Base-by-base conservation (phyloP, 1,140 invertebrate species). In the Mya arenaria region DNA sequence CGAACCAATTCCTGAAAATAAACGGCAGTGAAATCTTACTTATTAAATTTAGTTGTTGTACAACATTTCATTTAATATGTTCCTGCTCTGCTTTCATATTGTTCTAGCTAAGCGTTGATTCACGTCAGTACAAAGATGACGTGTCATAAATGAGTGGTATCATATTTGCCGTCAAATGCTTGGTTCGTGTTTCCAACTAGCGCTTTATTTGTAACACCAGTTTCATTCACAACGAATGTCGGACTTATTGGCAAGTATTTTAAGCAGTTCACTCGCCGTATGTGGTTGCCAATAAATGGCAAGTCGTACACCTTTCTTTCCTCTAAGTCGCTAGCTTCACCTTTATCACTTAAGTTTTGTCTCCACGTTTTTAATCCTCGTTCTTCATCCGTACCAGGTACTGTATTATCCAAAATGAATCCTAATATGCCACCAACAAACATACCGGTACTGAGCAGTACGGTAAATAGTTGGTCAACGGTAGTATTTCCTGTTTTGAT, bases 401-500 rank as follows among this genome's bases (percentile, higher is more conserved):
- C 84, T 2, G 89, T 90, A 60, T 90, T 90, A 65, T 91, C 90
- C 3, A 91, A 84, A n/a, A 90, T n/a, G 75, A 90, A 90, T 8
- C 87, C 90, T 13, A 86, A 30, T 4, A 90, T 48, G 6, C 90
- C 90, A 1, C 90, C 90, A 10, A 91, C 88, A 82, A 91, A 90
- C 90, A 91, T 91, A 34, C 81, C 87, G 1, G 90, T 91, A 52
- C 86, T 84, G 0, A 89, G 62, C 28, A 92, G 74, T 8, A 91
- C 89, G 10, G 60, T 71, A 25, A 89, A 32, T 15, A 91, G 84
- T 55, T 90, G 87, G 73, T 91, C 88, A n/a, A 83, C 34, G n/a
- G 84, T 69, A 10, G 82, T 71, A 68, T 44, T 87, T 39, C 89
- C 90, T 90, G 71, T 96, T 71, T 95, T 88, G 32, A 97, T 96